Percentiles rank a stretch among this genome's conserved stretches.
phyloP scores from a whole-genome alignment of 1,140 invertebrate species.

The Palaemon carinicauda region DNA sequence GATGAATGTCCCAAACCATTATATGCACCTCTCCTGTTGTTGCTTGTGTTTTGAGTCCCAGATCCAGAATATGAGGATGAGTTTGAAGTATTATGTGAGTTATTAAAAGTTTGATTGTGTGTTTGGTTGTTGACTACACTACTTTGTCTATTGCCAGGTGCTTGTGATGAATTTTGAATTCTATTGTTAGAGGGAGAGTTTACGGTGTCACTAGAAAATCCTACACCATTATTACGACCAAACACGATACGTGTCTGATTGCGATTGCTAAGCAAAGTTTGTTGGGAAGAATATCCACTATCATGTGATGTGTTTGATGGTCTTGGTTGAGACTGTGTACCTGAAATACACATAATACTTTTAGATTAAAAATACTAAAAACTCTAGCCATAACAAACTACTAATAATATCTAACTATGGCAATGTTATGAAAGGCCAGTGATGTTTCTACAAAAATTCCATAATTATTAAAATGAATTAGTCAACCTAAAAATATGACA shows the following conservation, averaged over 20 bases:
- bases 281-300: constrained; percentile 32
- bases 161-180: background rate
- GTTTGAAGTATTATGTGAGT: background rate
- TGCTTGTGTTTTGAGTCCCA: background rate
- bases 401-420: too few relatives aligned
- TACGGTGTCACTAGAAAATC: too few relatives aligned
- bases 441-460: too few relatives aligned
- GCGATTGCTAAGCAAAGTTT: background rate
- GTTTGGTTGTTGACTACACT: background rate
- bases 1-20: too few relatives aligned
- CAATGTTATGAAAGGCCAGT: too few relatives aligned
- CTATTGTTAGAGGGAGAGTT: background rate
- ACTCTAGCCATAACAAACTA: too few relatives aligned
- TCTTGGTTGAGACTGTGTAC: background rate
- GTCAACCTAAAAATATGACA: too few relatives aligned
- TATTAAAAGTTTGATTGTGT: background rate
- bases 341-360: background rate
- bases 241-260: constrained; percentile 14
- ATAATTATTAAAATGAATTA: too few relatives aligned
- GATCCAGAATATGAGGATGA: background rate
- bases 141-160: background rate
- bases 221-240: background rate
- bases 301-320: background rate
- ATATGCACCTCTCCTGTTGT: background rate
- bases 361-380: too few relatives aligned